phyloP scores from a whole-genome alignment of 2,888 invertebrate species.

The Lepidocyrtoides sp. region DNA sequence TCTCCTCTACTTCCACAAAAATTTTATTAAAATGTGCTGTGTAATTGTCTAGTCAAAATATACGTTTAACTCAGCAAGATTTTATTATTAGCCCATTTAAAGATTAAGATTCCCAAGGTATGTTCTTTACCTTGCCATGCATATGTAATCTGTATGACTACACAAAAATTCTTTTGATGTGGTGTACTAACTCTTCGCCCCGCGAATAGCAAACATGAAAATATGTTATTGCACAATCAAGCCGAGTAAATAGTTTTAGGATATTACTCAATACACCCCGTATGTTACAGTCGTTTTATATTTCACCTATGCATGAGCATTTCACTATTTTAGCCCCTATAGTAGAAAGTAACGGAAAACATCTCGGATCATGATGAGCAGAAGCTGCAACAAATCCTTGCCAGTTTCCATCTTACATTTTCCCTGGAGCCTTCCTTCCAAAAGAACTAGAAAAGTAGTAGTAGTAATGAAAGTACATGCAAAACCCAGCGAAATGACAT shows the following conservation, averaged over 20 bases:
- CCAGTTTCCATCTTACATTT: neutral
- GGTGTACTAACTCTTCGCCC: neutral
- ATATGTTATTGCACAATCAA: neutral
- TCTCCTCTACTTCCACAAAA: no score
- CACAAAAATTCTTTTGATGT: neutral
- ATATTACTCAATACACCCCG: constrained; percentile 1
- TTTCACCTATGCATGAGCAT: neutral
- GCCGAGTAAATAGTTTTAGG: constrained; percentile 17
- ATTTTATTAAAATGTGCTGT: no score
- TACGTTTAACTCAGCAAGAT: neutral
- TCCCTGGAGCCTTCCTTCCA: constrained; percentile 21
- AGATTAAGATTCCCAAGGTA: neutral
- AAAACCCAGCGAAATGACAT: neutral
- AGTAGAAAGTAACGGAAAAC: neutral
- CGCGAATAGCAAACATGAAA: neutral
- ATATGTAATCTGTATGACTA: neutral
- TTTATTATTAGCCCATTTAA: neutral
- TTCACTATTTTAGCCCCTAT: neutral
- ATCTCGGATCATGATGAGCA: neutral
- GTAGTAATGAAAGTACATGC: constrained; percentile 16
- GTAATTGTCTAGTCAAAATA: no score
- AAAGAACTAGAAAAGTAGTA: neutral
- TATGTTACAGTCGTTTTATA: neutral
- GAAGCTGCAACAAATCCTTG: neutral
- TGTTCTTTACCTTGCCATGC: neutral